phyloP scores from a whole-genome alignment of 2,888 invertebrate genomes.

The Leucoma salicis region DNA sequence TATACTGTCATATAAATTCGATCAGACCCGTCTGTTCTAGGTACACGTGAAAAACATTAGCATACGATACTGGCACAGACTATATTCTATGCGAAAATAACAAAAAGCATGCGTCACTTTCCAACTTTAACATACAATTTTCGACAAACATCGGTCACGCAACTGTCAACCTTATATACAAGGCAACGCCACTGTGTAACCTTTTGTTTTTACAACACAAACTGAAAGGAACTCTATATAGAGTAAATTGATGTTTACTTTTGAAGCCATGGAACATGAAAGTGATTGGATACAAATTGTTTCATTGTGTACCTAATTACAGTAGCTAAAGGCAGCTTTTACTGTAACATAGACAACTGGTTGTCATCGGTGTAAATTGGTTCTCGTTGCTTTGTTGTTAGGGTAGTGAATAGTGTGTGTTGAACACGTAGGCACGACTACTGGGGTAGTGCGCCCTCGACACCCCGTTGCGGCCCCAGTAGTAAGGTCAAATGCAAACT shows the following conservation, averaged over 20 bases:
- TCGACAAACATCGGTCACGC: conserved; percentile 33
- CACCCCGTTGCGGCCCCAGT: conserved; percentile 32
- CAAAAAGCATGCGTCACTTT: conserved; percentile 43
- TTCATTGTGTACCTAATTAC: conserved; percentile 64
- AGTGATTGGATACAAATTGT: conserved; percentile 60
- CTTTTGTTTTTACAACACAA: conserved; percentile 17
- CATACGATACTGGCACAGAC: conserved; percentile 46
- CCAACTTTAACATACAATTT: conserved; percentile 37
- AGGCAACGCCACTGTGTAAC: conserved; percentile 31
- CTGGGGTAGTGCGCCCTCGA: conserved; percentile 27
- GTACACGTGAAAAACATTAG: conserved; percentile 60
- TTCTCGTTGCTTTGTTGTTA: conserved; percentile 41
- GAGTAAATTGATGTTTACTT: conserved; percentile 1
- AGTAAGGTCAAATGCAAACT: conserved; percentile 60
- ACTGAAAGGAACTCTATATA: not conserved
- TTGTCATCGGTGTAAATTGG: conserved; percentile 41
- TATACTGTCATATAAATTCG: conserved; percentile 55
- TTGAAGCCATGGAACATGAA: conserved; percentile 10
- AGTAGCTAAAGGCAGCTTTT: conserved; percentile 56
- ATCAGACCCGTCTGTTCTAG: conserved; percentile 46
- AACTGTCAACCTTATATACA: conserved; percentile 47
- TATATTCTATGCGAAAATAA: conserved; percentile 57
- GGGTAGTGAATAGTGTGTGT: conserved; percentile 36
- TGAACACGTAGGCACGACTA: conserved; percentile 14
- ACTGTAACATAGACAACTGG: conserved; percentile 24